These are phyloP conservation scores for Bombyx mori DNA, from an alignment of 1,140 invertebrate genomes.

Conservation along the genomic window ASM3026992v2 NC_085107.1:15400001-15400500, in stretches of 20 bases:
- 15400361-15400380: conserved; percentile 14
- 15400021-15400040: too few species aligned
- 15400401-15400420: conserved; percentile 23
- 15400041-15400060: background rate
- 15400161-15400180: conserved; percentile 41
- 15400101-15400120: conserved; percentile 11
- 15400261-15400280: conserved; percentile 25
- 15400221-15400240: conserved; percentile 26
- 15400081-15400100: conserved; percentile 14
- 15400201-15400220: conserved; percentile 32
- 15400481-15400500: conserved; percentile 85
- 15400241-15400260: conserved; percentile 20
- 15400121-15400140: conserved; percentile 15
- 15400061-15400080: conserved; percentile 15
- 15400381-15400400: conserved; percentile 1
- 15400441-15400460: conserved; percentile 90
- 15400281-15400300: conserved; percentile 1
- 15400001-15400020: conserved; percentile 10
- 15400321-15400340: conserved; percentile 18
- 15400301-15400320: conserved; percentile 16
- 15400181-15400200: conserved; percentile 42
- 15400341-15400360: conserved; percentile 14
- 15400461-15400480: conserved; percentile 88
- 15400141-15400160: conserved; percentile 43
- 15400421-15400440: conserved; percentile 90